Percentiles rank a stretch among this genome's conserved stretches.
Conservation (phyloP, 2,888 invertebrate genomes). For the Parasteatoda lunata region DNA sequence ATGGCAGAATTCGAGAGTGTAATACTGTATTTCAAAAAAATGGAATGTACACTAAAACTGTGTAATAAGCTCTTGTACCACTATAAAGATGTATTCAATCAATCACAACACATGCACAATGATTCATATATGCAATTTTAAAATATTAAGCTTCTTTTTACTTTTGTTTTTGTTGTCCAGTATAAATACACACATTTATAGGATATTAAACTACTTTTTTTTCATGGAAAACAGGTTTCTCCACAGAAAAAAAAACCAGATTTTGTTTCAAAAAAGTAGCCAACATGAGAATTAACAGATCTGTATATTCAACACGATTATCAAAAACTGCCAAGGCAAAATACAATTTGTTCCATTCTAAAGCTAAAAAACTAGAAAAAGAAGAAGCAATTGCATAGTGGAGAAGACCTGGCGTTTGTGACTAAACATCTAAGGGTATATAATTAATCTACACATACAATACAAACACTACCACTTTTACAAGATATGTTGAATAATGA, state of each 20-base stretch:
- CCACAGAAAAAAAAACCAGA: slow-evolving; percentile 37
- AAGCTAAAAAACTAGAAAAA: slow-evolving; percentile 38
- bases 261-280: slow-evolving; percentile 61
- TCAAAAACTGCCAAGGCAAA: slow-evolving; percentile 67
- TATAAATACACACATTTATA: slow-evolving; percentile 63
- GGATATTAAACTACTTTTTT: slow-evolving; percentile 51
- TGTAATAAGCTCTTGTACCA: slow-evolving; percentile 69
- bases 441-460: slow-evolving; percentile 64
- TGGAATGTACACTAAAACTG: slow-evolving; percentile 69
- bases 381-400: slow-evolving; percentile 57
- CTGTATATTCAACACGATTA: slow-evolving; percentile 68
- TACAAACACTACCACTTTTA: slow-evolving; percentile 68
- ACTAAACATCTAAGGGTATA: slow-evolving; percentile 60
- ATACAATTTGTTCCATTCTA: slow-evolving; percentile 61
- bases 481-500: slow-evolving; percentile 66
- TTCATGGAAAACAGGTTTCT: slow-evolving; percentile 27
- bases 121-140: slow-evolving; percentile 67
- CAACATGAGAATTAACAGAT: slow-evolving; percentile 68
- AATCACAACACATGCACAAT: slow-evolving; percentile 66
- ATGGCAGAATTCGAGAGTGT: slow-evolving; percentile 57
- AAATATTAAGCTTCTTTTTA: slow-evolving; percentile 67
- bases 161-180: slow-evolving; percentile 37
- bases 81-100: slow-evolving; percentile 67
- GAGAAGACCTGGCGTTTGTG: slow-evolving; percentile 64
- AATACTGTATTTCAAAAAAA: slow-evolving; percentile 67